Evolutionary conservation across 1,140 invertebrate species (phyloP), one percentile per base, ranked within the genome.

Genomic region (Zelostemma sp.): DNA sequence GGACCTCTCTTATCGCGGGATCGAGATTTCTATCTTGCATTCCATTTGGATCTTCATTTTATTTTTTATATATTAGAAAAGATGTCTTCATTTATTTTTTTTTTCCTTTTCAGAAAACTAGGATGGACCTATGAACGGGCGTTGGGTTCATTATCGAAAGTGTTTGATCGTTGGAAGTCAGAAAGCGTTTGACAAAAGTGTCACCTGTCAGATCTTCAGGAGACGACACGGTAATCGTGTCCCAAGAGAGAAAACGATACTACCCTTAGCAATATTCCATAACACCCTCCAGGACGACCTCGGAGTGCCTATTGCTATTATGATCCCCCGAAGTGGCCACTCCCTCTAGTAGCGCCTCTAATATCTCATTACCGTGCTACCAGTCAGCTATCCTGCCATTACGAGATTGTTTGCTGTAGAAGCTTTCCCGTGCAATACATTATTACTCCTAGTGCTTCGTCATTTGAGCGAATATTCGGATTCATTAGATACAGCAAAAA

Each of bases 301-400:
- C 57, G 45, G 47, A 71, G 70, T 68, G 77, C 72, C 76, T 80
- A 81, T 78, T 75, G 75, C 80, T 74, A 77, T 80, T 81, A 79
- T 64, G 68, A 77, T 77, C 79, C 77, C 79, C 78, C 72, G 74
- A 75, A 80, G 75, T 81, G 76, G 79, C 80, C 83, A 83, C 83
- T 84, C 82, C 84, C 80, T 82, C 66, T 74, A 76, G 68, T 73
- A 76, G 75, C 68, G 68, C 72, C 74, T 84, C 82, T 84, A 85
- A 86, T 85, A 86, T 86, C 84, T 86, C 84, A 86, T 86, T 86
- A 86, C 81, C 76, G 75, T 73, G 73, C 77, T 78, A 84, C 81
- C 80, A 84, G 80, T 80, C 81, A 79, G 72, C 77, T 74, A 71
- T 77, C 70, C 76, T 80, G 78, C 83, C 81, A 84, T 85, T 85